These are phyloP conservation scores for Steromphala cineraria DNA, from an alignment of 2,888 invertebrate genomes.

Conservation along the genomic window DNA sequence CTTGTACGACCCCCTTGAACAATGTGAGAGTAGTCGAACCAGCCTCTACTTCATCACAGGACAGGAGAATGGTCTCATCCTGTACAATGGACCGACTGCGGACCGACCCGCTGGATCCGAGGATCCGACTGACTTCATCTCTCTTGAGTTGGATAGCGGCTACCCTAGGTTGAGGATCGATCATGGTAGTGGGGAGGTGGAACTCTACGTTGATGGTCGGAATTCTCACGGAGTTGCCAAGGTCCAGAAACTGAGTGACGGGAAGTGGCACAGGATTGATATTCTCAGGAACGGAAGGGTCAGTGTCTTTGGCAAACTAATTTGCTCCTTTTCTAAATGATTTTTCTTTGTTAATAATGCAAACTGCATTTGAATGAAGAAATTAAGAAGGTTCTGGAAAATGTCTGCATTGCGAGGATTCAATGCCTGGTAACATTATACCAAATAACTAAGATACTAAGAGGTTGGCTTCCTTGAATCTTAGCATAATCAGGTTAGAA, in stretches of 20 bases:
- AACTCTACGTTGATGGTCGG: conserved; percentile 82
- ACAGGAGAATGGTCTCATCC: conserved; percentile 87
- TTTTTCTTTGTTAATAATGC: too few relatives aligned
- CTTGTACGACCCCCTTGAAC: conserved; percentile 92
- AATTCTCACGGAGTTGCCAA: conserved; percentile 52
- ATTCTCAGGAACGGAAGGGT: conserved; percentile 80
- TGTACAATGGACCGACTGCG: conserved; percentile 91
- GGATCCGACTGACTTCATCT: conserved; percentile 86
- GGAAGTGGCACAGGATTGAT: conserved; percentile 97
- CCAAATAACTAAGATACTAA: too few relatives aligned
- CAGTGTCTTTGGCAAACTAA: background rate
- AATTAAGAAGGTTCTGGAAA: too few relatives aligned
- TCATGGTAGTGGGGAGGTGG: conserved; percentile 91
- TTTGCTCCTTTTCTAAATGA: too few relatives aligned
- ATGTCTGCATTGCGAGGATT: too few relatives aligned
- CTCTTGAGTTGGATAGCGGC: conserved; percentile 93
- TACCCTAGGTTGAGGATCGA: conserved; percentile 92
- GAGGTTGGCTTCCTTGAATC: too few relatives aligned
- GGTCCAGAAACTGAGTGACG: conserved; percentile 85
- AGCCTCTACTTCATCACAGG: conserved; percentile 97
- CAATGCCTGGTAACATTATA: too few relatives aligned
- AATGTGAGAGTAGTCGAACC: conserved; percentile 93
- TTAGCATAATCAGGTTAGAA: too few relatives aligned
- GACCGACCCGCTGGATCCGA: conserved; percentile 38
- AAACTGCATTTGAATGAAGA: too few relatives aligned